A percentile compares a stretch with the other conserved stretches of the same genome.
phyloP scores from a whole-genome alignment of 1,140 invertebrate species.

The Temnothorax curvispinosus region DNA sequence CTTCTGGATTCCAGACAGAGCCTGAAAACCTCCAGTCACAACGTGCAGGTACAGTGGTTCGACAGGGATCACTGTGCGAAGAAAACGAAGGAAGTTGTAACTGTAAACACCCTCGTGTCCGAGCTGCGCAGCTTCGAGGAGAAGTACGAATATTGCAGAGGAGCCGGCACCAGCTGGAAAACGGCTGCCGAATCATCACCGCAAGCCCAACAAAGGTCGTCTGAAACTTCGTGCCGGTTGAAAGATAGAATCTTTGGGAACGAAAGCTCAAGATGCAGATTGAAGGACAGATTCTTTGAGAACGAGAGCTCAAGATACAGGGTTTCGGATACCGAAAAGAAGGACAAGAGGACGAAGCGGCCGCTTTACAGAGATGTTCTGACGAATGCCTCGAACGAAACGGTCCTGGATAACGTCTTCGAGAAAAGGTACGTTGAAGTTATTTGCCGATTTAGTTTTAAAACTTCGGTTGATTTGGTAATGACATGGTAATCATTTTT shows the following conservation, averaged over 20 bases:
- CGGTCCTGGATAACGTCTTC: slow-evolving; percentile 64
- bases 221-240: background rate
- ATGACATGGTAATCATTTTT: background rate
- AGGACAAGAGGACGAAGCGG: slow-evolving; percentile 56
- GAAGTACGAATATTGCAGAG: slow-evolving; percentile 48
- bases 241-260: background rate
- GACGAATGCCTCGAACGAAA: slow-evolving; percentile 62
- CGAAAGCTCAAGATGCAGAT: background rate
- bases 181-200: background rate
- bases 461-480: slow-evolving; percentile 6
- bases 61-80: slow-evolving; percentile 74
- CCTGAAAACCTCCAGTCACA: slow-evolving; percentile 68
- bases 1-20: slow-evolving; percentile 71
- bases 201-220: background rate
- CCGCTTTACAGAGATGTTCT: slow-evolving; percentile 78
- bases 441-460: slow-evolving; percentile 4
- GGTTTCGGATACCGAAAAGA: background rate
- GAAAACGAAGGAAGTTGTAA: slow-evolving; percentile 62
- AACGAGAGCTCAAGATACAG: background rate
- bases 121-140: slow-evolving; percentile 69
- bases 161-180: slow-evolving; percentile 1
- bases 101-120: slow-evolving; percentile 67
- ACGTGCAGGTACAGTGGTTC: slow-evolving; percentile 77
- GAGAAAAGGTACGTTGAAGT: slow-evolving; percentile 65
- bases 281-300: background rate